Conservation (phyloP, 1,140 invertebrate species). For the Eupeodes corollae region DNA sequence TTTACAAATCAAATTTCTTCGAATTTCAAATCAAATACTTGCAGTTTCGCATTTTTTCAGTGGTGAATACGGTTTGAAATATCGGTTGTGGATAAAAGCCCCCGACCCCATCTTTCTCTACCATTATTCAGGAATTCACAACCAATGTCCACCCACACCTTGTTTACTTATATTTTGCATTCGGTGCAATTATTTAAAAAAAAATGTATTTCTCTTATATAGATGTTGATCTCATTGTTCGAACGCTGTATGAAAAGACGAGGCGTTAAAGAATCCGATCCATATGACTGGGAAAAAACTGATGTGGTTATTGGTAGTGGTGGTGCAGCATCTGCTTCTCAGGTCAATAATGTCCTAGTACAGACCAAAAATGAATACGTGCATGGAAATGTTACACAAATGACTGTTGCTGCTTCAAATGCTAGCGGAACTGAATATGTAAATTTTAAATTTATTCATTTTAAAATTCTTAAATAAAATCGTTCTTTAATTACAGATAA, state of each 20-base stretch:
- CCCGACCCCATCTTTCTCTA: too few species aligned
- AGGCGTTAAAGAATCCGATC: constrained; percentile 78
- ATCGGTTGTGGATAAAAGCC: too few species aligned
- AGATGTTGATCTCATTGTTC: constrained; percentile 74
- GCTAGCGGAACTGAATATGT: constrained; percentile 35
- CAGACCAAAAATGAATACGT: constrained; percentile 30
- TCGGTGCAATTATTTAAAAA: constrained; percentile 1
- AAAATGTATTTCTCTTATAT: constrained; percentile 13
- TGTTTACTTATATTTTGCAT: too few species aligned
- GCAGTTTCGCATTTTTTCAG: too few species aligned
- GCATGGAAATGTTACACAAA: constrained; percentile 38
- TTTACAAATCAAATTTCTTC: too few species aligned
- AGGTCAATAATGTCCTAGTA: constrained; percentile 11
- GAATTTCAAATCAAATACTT: too few species aligned
- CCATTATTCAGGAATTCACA: too few species aligned
- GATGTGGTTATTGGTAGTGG: constrained; percentile 17
- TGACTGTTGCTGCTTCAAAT: constrained; percentile 35
- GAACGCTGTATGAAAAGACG: constrained; percentile 90
- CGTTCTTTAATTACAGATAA: constrained; percentile 12
- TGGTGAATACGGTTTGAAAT: too few species aligned
- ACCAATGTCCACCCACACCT: too few species aligned
- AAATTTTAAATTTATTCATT: constrained; percentile 5
- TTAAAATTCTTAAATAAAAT: background rate
- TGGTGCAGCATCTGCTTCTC: constrained; percentile 12
- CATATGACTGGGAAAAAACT: constrained; percentile 92